Evolutionary conservation across 2,888 invertebrate genomes (phyloP), one percentile per base, ranked within the genome.

Genomic region (Tenodera sinensis): DNA sequence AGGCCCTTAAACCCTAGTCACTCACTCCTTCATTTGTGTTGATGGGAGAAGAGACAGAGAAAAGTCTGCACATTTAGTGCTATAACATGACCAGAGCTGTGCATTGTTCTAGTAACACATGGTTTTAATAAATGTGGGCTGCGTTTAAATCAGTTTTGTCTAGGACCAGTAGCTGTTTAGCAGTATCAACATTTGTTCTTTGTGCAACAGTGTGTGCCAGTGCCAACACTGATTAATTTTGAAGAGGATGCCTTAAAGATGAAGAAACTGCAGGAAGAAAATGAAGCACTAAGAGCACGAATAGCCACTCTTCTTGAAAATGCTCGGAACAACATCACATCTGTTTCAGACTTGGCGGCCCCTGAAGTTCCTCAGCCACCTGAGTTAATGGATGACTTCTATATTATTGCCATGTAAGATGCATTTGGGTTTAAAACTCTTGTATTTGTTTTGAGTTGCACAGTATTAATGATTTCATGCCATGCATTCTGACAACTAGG

Each of bases 361-460:
- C 83, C 89, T 28, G 93, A 96, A 93, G 93, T 97, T 92, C 95
- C 96, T 93, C 95, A 97, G 0, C 97, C 97, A 0, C 93, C 96
- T 12, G 98, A 98, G 89, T 94, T 98, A 82, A 96, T 98, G 91
- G 98, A 98, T 93, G 98, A 98, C 93, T 98, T 98, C 94, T 98
- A 97, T 92, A 97, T 97, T 30, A 97, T 98, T 91, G 97, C 98
- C 15, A 96, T 97, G 92, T 98, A 96, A 92, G 93, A 92, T 89
- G 89, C 12, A 28, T 34, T 89, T 86, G 90, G 9, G 20, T 7
- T 83, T 7, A n/a, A 83, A 83, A 83, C 83, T n/a, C 3, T 83
- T 83, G 0, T 83, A 27, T n/a, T n/a, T 83, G 83, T 83, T 27
- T 83, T n/a, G 0, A 83, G 8, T 12, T 83, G 83, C n/a, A 82